A percentile compares a stretch with the other conserved stretches of the same genome.
phyloP scores from a whole-genome alignment of 1,140 invertebrate genomes.

The Hylaeus volcanicus region DNA sequence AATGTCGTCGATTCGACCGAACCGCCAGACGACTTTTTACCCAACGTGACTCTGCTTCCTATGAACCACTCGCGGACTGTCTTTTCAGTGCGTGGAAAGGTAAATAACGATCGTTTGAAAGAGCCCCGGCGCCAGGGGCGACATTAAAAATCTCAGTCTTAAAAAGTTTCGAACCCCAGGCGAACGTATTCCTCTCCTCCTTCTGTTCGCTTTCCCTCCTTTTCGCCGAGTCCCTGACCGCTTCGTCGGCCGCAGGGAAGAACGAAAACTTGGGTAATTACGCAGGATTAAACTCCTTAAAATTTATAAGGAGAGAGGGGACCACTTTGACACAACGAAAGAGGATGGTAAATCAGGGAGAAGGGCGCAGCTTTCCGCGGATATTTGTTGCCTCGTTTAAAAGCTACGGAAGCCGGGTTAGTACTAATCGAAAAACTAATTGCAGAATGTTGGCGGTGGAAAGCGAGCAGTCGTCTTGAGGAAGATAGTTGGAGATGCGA shows the following conservation, averaged over 20 bases:
- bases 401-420: background rate
- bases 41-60: background rate
- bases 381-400: conserved; percentile 29
- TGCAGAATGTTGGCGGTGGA: too few relatives aligned
- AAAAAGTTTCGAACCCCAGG: conserved; percentile 45
- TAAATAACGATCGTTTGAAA: conserved; percentile 55
- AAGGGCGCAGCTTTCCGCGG: background rate
- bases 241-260: conserved; percentile 10
- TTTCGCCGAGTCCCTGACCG: background rate
- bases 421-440: background rate
- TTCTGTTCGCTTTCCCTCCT: background rate
- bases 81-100: conserved; percentile 13
- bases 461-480: too few relatives aligned
- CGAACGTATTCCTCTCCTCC: conserved; percentile 10
- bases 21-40: background rate
- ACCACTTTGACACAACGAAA: conserved; percentile 36
- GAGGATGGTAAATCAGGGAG: background rate
- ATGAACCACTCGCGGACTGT: background rate
- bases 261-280: conserved; percentile 65
- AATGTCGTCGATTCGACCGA: conserved; percentile 54
- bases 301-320: conserved; percentile 60
- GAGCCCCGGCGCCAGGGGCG: background rate
- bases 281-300: conserved; percentile 66
- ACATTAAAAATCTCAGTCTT: conserved; percentile 39
- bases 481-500: background rate